A percentile compares a stretch with the other conserved stretches of the same genome.
phyloP scores from a whole-genome alignment of 1,140 invertebrate species.

The Calycopis cecrops region DNA sequence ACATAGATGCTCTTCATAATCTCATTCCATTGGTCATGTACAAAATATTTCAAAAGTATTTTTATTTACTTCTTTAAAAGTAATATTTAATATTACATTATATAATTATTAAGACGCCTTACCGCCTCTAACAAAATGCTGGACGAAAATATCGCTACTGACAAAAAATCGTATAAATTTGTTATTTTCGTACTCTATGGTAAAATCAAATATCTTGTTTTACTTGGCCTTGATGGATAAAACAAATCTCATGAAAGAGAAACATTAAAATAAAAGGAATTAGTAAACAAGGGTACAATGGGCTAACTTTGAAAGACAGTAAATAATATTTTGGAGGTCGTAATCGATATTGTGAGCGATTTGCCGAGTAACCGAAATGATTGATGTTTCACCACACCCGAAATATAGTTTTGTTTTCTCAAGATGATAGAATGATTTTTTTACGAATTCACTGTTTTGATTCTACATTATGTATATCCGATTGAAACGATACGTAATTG shows the following conservation, averaged over 20 bases:
- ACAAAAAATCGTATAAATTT: too few relatives aligned
- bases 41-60: too few relatives aligned
- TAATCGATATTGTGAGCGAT: conserved; percentile 51
- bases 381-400: conserved; percentile 40
- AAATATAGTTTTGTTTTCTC: conserved; percentile 35
- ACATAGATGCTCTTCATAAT: too few relatives aligned
- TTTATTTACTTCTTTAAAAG: too few relatives aligned
- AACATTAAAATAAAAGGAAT: not conserved
- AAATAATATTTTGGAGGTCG: conserved; percentile 45
- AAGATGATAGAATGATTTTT: conserved; percentile 24
- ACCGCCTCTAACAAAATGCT: too few relatives aligned
- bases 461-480: not conserved
- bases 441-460: conserved; percentile 11
- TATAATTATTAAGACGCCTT: too few relatives aligned
- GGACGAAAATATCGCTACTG: too few relatives aligned
- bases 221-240: not conserved
- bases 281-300: not conserved
- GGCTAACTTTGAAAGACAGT: conserved; percentile 29
- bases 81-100: too few relatives aligned
- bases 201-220: too few relatives aligned
- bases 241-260: not conserved
- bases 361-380: conserved; percentile 42
- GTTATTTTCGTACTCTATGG: too few relatives aligned
- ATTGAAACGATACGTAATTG: too few relatives aligned
- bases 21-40: too few relatives aligned